Conservation (phyloP, 1,140 invertebrate genomes). For the Megalonaias nervosa region DNA sequence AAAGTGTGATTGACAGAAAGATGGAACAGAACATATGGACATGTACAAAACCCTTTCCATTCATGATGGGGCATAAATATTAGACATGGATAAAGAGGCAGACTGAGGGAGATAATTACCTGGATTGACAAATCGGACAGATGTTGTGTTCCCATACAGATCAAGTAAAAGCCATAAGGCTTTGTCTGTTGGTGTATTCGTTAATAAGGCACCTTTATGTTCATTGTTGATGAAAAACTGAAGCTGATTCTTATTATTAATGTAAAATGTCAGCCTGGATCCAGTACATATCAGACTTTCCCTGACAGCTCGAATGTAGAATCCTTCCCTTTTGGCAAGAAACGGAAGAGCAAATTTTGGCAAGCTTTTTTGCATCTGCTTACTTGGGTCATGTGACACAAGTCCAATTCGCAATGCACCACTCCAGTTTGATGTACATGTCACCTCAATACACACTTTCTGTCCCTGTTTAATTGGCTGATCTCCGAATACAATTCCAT, state of each 20-base stretch:
- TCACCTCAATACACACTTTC: slow-evolving; percentile 63
- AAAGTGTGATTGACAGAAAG: not conserved
- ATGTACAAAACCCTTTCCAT: not conserved
- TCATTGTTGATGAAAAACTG: slow-evolving; percentile 70
- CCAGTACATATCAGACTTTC: slow-evolving; percentile 56
- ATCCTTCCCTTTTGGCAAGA: slow-evolving; percentile 64
- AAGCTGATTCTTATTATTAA: slow-evolving; percentile 63
- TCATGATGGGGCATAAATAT: not conserved
- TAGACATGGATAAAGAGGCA: not conserved
- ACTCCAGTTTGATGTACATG: slow-evolving; percentile 63
- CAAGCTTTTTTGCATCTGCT: slow-evolving; percentile 46
- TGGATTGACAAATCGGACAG: slow-evolving; percentile 64
- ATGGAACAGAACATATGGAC: not conserved
- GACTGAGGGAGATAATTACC: slow-evolving; percentile 53
- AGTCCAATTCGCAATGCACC: slow-evolving; percentile 70
- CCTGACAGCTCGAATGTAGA: slow-evolving; percentile 66
- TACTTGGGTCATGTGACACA: slow-evolving; percentile 64
- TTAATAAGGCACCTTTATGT: slow-evolving; percentile 67
- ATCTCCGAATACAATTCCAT: slow-evolving; percentile 70
- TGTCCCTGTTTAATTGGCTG: slow-evolving; percentile 63
- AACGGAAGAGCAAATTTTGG: slow-evolving; percentile 69
- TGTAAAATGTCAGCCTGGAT: slow-evolving; percentile 65
- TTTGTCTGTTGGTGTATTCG: slow-evolving; percentile 60
- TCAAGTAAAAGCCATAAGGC: slow-evolving; percentile 70
- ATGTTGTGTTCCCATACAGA: slow-evolving; percentile 70